Evolutionary conservation across 2,113 vertebrate genomes (phyloP), one percentile per base, ranked within the genome.

Genomic region (Labeo rohita): DNA sequence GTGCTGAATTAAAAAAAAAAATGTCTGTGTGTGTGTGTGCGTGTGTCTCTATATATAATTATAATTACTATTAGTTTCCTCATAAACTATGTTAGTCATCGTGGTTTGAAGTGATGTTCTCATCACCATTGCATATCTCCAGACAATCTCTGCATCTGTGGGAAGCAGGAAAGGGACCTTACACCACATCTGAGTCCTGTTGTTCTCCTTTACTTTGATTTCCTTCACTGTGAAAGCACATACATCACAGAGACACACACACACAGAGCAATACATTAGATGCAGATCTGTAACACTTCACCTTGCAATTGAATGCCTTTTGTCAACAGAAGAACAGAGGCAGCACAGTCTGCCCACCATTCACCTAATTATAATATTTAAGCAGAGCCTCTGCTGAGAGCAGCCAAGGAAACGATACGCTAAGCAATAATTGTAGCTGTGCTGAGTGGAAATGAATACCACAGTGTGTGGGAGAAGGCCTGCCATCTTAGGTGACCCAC

Each of bases 291-390:
- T 81, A 88, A 70, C 50, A 70, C 59, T 16, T 85, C 66, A 89
- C 84, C 76, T 76, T 85, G 84, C 50, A 87, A 74, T 63, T 56
- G 18, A 84, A 87, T 45, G 49, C 75, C 81, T 83, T 84, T 78
- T 76, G 82, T 75, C n/a, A 59, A 68, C 54, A 34, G 36, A 82
- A 80, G 52, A 76, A 50, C 36, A 75, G 43, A 76, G 78, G 87
- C 73, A 89, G 89, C 79, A 78, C 88, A 87, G 86, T 85, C 88
- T 91, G 88, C 88, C 91, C 88, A 88, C 68, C 91, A 88, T 88
- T 84, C 79, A 88, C 86, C 86, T 92, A 93, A 92, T 94, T 93
- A 93, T 93, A 92, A 93, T 89, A 92, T 92, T 93, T 93, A 92
- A 93, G 80, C 80, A 59, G 54, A 87, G 88, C 91, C 93, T 93